These are phyloP conservation scores for Prorops nasuta DNA, from an alignment of 1,140 invertebrate species.

Conservation along the genomic window DNA sequence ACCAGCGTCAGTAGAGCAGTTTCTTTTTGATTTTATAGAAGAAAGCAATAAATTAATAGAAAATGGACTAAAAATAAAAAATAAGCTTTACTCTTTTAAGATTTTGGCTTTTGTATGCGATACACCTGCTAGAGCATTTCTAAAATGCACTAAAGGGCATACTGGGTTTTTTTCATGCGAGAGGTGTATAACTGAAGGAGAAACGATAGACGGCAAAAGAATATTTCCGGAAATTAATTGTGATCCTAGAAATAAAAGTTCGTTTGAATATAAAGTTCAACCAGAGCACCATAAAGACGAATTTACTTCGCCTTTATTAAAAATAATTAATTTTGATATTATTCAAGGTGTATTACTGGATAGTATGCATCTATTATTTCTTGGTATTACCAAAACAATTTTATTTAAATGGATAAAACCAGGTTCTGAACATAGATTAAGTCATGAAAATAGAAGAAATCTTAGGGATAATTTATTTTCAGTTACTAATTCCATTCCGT, in stretches of 20 bases:
- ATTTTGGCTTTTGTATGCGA: conserved; percentile 14
- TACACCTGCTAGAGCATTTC: conserved; percentile 10
- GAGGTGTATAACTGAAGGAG: conserved; percentile 10
- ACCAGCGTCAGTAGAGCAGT: conserved; percentile 11
- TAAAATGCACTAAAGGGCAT: conserved; percentile 7
- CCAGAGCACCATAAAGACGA: conserved; percentile 12
- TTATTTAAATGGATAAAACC: conserved; percentile 9
- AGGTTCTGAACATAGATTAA: not conserved
- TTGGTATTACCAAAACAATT: conserved; percentile 12
- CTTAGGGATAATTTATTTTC: not conserved
- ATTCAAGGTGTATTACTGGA: conserved; percentile 11
- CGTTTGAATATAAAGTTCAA: conserved; percentile 12
- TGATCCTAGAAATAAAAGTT: conserved; percentile 2
- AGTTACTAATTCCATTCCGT: not conserved
- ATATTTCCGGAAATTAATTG: conserved; percentile 11
- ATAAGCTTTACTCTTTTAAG: conserved; percentile 9
- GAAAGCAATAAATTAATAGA: conserved; percentile 12
- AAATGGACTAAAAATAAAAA: conserved; percentile 2
- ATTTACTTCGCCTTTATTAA: conserved; percentile 8
- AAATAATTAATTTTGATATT: conserved; percentile 13
- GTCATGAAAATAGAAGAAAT: not conserved
- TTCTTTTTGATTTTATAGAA: conserved; percentile 17
- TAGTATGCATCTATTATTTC: conserved; percentile 15
- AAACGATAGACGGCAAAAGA: conserved; percentile 4
- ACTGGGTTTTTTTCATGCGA: conserved; percentile 10